Base-by-base conservation (phyloP, 2,797 vertebrate genomes). In the Otolemur crassicaudatus region DNA sequence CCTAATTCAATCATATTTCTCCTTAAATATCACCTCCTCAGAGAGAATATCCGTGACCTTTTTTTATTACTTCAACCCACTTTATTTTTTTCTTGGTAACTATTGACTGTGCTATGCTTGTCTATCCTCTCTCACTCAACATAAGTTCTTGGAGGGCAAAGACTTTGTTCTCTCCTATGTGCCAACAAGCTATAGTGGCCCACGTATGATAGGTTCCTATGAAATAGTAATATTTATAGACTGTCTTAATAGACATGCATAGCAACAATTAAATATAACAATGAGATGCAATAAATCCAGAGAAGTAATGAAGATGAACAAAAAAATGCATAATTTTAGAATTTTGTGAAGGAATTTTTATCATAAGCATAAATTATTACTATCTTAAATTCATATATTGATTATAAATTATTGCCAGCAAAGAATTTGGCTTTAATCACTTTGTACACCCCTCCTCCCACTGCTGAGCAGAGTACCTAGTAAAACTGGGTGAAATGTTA, bases 401-500 rank as follows among this genome's bases (percentile, higher is more conserved):
- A 83, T 87, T 72, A 3, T n/a, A 85, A 88, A 75, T 53, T 79
- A 58, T 37, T 89, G 40, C 79, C 17, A 20, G 37, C 56, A 95
- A 87, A 94, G 16, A 49, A 40, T 23, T 43, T 90, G 31, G 1
- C 29, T 75, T 91, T 83, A 53, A 53, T 90, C 83, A 86, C 76
- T 95, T 61, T 63, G 11, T 86, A 8, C 7, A 23, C 4, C 16
- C 10, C 5, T 5, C 92, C 31, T 94, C 70, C 34, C 56, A 63
- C 19, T 37, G 49, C 58, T 58, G 84, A 65, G 8, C n/a, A 89
- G 29, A 90, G 16, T 40, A 83, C 56, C 56, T 85, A 75, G 69
- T n/a, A 43, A 91, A 91, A 91, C 46, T 89, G 63, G 83, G 83
- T 86, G 65, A 87, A 77, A 65, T 86, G 76, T 58, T 84, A 95